phyloP scores from a whole-genome alignment of 1,140 invertebrate species.

The Temnothorax longispinosus region DNA sequence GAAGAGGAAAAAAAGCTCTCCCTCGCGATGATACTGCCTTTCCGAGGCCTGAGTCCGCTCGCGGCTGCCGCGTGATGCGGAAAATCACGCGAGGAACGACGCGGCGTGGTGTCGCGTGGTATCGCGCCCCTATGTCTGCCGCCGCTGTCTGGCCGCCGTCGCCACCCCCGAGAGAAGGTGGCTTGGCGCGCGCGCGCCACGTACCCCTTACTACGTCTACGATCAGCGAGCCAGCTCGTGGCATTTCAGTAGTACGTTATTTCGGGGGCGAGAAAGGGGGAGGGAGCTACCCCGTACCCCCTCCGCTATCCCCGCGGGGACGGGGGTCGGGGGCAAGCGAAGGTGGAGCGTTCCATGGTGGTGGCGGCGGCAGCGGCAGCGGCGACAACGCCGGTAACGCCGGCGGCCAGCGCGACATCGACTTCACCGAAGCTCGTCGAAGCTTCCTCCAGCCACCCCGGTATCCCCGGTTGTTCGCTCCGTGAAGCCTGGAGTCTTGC shows the following conservation, averaged over 20 bases:
- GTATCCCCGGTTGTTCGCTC: not conserved
- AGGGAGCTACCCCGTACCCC: not conserved
- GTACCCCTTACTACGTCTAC: constrained; percentile 77
- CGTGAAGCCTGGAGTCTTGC: not conserved
- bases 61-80: not conserved
- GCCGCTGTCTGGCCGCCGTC: not conserved
- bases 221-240: constrained; percentile 21
- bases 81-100: constrained; percentile 31
- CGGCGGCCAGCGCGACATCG: not conserved
- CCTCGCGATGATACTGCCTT: too few species aligned
- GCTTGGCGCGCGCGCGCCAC: constrained; percentile 70
- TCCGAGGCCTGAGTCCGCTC: too few species aligned
- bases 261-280: not conserved
- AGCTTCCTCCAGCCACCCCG: not conserved
- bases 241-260: constrained; percentile 44
- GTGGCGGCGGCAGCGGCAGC: not conserved
- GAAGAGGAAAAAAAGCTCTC: too few species aligned
- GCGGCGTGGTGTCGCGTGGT: not conserved
- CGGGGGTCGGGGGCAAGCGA: not conserved
- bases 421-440: not conserved
- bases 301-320: not conserved
- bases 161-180: not conserved
- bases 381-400: not conserved
- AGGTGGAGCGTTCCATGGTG: constrained; percentile 4
- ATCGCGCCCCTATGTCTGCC: constrained; percentile 13